Base-by-base conservation (phyloP, 2,888 invertebrate species). In the Petrolisthes cinctipes region DNA sequence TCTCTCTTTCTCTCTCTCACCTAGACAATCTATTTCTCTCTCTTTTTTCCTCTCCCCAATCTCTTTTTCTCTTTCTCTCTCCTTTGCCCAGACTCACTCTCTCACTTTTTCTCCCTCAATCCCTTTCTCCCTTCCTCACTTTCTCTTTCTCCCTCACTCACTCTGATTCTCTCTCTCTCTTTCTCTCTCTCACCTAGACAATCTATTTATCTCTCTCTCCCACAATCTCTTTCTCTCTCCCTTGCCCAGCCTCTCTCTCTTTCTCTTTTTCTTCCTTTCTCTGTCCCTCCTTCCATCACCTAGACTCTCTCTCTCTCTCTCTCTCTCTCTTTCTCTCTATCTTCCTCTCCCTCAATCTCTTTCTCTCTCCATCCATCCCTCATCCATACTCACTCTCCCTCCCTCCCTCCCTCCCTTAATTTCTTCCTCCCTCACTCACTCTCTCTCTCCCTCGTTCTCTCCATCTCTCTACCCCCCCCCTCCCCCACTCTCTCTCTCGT, bases 41-140 rank as follows among this genome's bases (percentile, higher is more conserved):
- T n/a, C n/a, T n/a, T n/a, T n/a, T n/a, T n/a, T 61, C 61, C 61
- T 61, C 6, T 14, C 14, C 14, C 61, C 61, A 6, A 61, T 61
- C 14, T 14, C 6, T 61, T 61, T 61, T 9, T 61, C 61, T n/a
- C n/a, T n/a, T n/a, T n/a, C n/a, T n/a, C n/a, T n/a, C n/a, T n/a
- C n/a, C n/a, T n/a, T n/a, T n/a, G n/a, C n/a, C 76, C 82, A 54
- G 37, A 14, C 83, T 37, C 80, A 11, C 68, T 23, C 71, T 71
- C 71, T 6, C 71, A 5, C 71, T 71, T n/a, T 17, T n/a, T n/a
- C 71, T 17, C 71, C 71, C 71, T n/a, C 71, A 17, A 11, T n/a
- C 71, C 71, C 71, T n/a, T 71, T n/a, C n/a, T n/a, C n/a, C 7
- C 71, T 17, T n/a, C 71, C 71, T 11, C 71, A 11, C 71, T n/a